Evolutionary conservation across 2,888 invertebrate genomes (phyloP).

Genomic region (Drosophila greeni): DNA sequence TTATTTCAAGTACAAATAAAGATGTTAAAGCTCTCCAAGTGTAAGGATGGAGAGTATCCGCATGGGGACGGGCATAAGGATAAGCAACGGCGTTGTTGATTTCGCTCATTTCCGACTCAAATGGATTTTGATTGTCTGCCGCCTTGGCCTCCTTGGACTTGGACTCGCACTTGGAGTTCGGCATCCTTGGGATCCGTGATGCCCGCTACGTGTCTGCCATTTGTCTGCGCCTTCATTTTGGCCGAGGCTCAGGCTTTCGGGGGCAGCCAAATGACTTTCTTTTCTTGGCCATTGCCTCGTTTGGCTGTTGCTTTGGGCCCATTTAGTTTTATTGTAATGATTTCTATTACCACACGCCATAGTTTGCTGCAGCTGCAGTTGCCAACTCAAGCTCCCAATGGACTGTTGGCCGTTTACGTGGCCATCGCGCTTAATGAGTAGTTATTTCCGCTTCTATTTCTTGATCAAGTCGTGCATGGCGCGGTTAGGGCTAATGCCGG

Average conservation of each 20-base stretch:
- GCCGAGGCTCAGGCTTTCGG: conserved; percentile 21
- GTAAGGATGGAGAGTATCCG: background rate
- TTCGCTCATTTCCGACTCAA: conserved; percentile 72
- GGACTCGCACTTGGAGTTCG: conserved; percentile 10
- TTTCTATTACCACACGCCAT: conserved; percentile 67
- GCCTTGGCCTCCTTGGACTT: conserved; percentile 36
- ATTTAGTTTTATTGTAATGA: conserved; percentile 73
- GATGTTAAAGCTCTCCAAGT: background rate
- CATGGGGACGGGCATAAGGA: conserved; percentile 9
- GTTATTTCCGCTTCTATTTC: conserved; percentile 71
- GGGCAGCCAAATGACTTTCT: conserved; percentile 66
- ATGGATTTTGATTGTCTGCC: conserved; percentile 73
- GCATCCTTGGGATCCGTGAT: conserved; percentile 39
- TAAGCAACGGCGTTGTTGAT: conserved; percentile 58
- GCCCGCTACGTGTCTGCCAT: conserved; percentile 68
- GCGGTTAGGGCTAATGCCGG: conserved; percentile 50
- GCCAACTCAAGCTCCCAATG: conserved; percentile 41
- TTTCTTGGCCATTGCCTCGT: conserved; percentile 57
- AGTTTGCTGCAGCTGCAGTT: conserved; percentile 36
- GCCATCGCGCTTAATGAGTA: conserved; percentile 70
- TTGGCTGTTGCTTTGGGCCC: conserved; percentile 64
- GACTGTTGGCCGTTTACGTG: conserved; percentile 59
- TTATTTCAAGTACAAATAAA: too few relatives aligned
- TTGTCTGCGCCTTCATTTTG: conserved; percentile 68
- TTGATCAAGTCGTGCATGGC: conserved; percentile 67